Evolutionary conservation across 1,140 invertebrate species (phyloP).

Genomic region (Lysiphlebus fabarum): DNA sequence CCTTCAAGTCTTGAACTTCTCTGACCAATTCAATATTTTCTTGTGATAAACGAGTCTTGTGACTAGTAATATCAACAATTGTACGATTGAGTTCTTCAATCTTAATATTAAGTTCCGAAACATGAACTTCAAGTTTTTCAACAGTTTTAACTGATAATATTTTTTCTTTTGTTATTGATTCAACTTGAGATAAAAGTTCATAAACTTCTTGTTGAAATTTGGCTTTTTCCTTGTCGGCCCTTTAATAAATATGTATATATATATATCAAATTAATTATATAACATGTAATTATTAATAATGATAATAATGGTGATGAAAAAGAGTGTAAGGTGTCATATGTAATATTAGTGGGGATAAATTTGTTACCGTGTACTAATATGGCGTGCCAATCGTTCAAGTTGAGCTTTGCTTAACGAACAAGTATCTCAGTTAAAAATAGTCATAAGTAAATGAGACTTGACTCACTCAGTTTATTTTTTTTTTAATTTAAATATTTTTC

Average conservation of each 20-base stretch:
- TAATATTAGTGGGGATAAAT: conserved; percentile 50
- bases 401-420: conserved; percentile 36
- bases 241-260: too few species aligned
- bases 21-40: conserved; percentile 93
- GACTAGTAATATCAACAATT: conserved; percentile 89
- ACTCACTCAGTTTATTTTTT: conserved; percentile 5
- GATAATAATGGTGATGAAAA: conserved; percentile 23
- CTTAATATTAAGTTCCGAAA: conserved; percentile 86
- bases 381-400: conserved; percentile 50
- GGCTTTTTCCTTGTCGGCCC: conserved; percentile 84
- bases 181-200: conserved; percentile 90
- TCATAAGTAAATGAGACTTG: conserved; percentile 42
- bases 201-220: conserved; percentile 96
- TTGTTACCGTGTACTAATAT: conserved; percentile 54
- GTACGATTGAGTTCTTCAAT: conserved; percentile 95
- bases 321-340: conserved; percentile 53
- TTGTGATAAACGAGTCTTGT: conserved; percentile 80
- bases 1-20: conserved; percentile 92
- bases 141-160: conserved; percentile 79
- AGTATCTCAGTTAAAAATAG: conserved; percentile 52
- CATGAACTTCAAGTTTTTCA: conserved; percentile 84
- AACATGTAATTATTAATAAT: background rate
- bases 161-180: conserved; percentile 89
- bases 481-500: too few species aligned
- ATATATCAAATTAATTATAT: too few species aligned